Percentiles rank a stretch among this genome's conserved stretches.
phyloP scores from a whole-genome alignment of 2,113 vertebrate genomes.

The Azemiops feae region DNA sequence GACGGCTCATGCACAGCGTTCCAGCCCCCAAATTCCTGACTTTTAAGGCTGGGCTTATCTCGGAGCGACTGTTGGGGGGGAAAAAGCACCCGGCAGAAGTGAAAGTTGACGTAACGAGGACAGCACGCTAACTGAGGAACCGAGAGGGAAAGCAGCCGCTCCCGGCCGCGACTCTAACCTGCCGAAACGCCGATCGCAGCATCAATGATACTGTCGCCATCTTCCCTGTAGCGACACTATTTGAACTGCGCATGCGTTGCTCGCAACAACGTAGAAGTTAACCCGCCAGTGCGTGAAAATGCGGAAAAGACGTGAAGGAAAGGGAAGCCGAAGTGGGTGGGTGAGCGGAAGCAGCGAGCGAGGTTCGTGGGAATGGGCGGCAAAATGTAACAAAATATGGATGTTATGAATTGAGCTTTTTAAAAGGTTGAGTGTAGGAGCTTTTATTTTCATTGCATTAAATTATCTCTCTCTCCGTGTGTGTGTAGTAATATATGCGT shows the following conservation, averaged over 20 bases:
- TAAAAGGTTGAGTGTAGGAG: not conserved
- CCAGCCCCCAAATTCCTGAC: not conserved
- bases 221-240: not conserved
- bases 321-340: not conserved
- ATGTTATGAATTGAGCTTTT: not conserved
- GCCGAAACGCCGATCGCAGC: slow-evolving; percentile 39
- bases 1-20: not conserved
- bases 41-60: not conserved
- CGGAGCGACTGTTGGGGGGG: not conserved
- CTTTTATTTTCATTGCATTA: not conserved
- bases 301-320: no score
- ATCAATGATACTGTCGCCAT: slow-evolving; percentile 57
- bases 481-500: not conserved
- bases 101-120: not conserved
- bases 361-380: not conserved
- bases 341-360: not conserved
- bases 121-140: not conserved
- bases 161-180: slow-evolving; percentile 56
- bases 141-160: not conserved
- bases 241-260: accelerated
- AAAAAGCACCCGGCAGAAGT: not conserved
- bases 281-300: not conserved
- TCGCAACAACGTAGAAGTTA: accelerated
- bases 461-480: not conserved
- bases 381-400: not conserved